phyloP scores from a whole-genome alignment of 2,888 invertebrate genomes.

The Ophioninae sp. region DNA sequence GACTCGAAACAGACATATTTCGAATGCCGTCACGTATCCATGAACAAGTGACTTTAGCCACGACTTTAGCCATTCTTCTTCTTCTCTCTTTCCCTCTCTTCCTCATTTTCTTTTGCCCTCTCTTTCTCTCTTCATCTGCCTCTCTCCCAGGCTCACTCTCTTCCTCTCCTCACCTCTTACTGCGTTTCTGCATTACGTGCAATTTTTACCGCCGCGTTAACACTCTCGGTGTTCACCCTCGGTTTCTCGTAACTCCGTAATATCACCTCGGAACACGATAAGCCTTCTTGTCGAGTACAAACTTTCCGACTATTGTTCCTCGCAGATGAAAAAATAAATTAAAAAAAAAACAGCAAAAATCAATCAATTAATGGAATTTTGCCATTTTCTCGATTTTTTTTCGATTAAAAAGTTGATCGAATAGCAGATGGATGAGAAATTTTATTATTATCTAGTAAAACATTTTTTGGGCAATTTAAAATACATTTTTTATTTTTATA shows the following conservation, averaged over 20 bases:
- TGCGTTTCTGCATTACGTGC: conserved; percentile 47
- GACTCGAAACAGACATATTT: conserved; percentile 61
- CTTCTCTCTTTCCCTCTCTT: not conserved
- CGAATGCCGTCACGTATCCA: conserved; percentile 69
- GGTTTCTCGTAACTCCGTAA: conserved; percentile 64
- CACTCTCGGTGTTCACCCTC: conserved; percentile 58
- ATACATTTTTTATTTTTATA: too few relatives aligned
- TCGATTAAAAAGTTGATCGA: not conserved
- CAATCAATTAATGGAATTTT: not conserved
- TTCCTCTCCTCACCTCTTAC: conserved; percentile 30
- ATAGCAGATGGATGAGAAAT: not conserved
- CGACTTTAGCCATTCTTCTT: conserved; percentile 40
- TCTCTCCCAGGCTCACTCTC: not conserved
- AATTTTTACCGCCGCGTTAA: conserved; percentile 66
- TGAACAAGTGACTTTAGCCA: conserved; percentile 63
- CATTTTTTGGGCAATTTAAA: too few relatives aligned
- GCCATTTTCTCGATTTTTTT: not conserved
- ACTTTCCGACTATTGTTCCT: conserved; percentile 2
- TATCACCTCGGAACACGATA: conserved; percentile 64
- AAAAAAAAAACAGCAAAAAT: not conserved
- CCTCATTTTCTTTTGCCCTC: too few relatives aligned
- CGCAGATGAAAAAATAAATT: not conserved
- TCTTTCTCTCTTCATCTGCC: too few relatives aligned
- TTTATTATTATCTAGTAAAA: too few relatives aligned
- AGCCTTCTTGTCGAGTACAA: conserved; percentile 49